Percentiles rank a stretch among this genome's conserved stretches.
Evolutionary conservation across 2,797 vertebrate species (phyloP).

Genomic region (Ciconia nigra): DNA sequence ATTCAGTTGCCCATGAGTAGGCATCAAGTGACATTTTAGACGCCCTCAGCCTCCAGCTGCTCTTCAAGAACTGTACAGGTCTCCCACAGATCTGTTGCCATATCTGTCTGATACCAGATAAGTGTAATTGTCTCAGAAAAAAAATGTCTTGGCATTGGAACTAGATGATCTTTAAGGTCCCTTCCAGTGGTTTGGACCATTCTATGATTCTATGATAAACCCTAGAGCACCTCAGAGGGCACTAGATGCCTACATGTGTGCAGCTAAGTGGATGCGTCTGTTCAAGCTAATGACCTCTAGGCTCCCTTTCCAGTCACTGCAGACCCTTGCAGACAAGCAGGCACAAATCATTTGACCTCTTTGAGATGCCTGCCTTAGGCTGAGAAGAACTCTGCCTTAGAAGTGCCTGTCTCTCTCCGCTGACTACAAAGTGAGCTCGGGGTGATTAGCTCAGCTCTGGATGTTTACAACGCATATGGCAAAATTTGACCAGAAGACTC

Average conservation of each 20-base stretch:
- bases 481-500: slow-evolving; percentile 34
- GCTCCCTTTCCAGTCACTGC: not conserved
- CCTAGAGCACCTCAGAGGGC: not conserved
- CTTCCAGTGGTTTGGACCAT: not conserved
- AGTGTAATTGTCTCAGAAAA: not conserved
- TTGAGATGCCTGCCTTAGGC: not conserved
- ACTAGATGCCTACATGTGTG: not conserved
- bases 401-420: not conserved
- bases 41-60: not conserved
- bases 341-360: not conserved
- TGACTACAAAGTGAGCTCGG: not conserved
- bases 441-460: slow-evolving; percentile 17
- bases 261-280: not conserved
- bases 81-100: not conserved
- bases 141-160: not conserved
- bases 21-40: not conserved
- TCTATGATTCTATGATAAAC: not conserved
- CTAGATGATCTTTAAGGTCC: not conserved
- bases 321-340: not conserved
- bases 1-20: not conserved
- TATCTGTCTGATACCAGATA: not conserved
- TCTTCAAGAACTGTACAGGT: not conserved
- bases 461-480: not conserved
- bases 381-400: not conserved
- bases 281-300: not conserved